These are phyloP conservation scores for Prionailurus viverrinus DNA, from an alignment of 2,113 vertebrate genomes.

Conservation along the genomic window DNA sequence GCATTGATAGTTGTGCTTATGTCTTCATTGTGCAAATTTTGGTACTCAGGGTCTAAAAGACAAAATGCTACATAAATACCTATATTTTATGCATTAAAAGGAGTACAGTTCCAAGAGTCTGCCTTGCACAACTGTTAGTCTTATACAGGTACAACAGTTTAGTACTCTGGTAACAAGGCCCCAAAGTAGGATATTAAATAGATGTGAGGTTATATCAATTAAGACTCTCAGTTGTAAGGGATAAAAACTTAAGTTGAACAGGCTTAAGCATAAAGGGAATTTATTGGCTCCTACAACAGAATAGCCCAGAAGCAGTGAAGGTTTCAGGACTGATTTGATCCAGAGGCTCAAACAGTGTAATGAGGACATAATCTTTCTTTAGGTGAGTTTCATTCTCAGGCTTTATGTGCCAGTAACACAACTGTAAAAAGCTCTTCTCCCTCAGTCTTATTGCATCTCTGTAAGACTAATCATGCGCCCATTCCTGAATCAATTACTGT, in stretches of 20 bases:
- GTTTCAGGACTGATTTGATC: not conserved
- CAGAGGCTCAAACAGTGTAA: not conserved
- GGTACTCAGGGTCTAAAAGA: not conserved
- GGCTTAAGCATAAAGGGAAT: not conserved
- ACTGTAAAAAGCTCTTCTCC: not conserved
- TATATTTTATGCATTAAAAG: not conserved
- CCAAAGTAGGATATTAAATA: not conserved
- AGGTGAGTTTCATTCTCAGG: not conserved
- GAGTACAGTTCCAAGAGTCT: not conserved
- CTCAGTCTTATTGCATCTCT: not conserved
- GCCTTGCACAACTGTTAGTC: not conserved
- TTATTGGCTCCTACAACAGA: not conserved
- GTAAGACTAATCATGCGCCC: not conserved
- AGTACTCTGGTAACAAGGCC: not conserved
- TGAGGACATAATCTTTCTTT: not conserved
- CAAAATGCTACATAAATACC: not conserved
- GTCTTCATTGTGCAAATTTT: not conserved
- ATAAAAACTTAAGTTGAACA: not conserved
- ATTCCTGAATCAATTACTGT: not conserved
- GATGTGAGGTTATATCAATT: not conserved
- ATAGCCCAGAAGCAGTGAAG: not conserved
- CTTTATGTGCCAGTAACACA: not conserved
- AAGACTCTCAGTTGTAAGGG: not conserved
- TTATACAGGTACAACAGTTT: slow-evolving; percentile 13
- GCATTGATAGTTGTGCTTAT: not conserved